Percentiles rank a stretch among this genome's conserved stretches.
Evolutionary conservation across 1,140 invertebrate species (phyloP).

Genomic region (Meteorus sp.): DNA sequence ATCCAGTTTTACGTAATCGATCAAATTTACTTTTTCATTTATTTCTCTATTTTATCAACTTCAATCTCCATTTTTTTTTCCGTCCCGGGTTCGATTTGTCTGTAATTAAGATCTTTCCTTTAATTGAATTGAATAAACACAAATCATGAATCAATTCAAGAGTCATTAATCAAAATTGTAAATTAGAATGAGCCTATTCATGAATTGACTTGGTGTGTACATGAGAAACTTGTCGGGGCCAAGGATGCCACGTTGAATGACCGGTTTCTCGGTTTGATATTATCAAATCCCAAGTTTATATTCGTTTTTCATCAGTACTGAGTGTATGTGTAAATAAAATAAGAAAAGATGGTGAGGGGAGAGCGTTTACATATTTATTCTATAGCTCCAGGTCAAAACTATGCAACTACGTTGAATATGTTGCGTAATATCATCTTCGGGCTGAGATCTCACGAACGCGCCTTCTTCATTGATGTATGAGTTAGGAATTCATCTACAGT

Average conservation of each 20-base stretch:
- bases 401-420: conserved; percentile 11
- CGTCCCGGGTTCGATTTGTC: not conserved
- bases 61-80: not conserved
- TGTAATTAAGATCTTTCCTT: not conserved
- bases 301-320: too few species aligned
- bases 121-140: too few species aligned
- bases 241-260: conserved; percentile 9
- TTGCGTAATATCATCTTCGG: conserved; percentile 13
- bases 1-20: conserved; percentile 15
- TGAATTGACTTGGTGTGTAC: too few species aligned
- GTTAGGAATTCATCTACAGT: too few species aligned
- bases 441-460: conserved; percentile 20
- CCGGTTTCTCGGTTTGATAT: conserved; percentile 19
- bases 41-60: not conserved
- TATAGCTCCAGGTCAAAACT: conserved; percentile 6
- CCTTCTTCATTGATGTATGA: not conserved
- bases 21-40: too few species aligned
- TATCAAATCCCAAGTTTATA: conserved; percentile 19
- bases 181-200: too few species aligned
- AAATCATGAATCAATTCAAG: too few species aligned
- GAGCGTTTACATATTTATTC: conserved; percentile 23
- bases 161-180: too few species aligned
- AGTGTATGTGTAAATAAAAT: not conserved
- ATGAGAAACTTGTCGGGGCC: not conserved
- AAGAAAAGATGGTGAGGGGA: conserved; percentile 4